These are phyloP conservation scores for Caiman crocodilus DNA, from an alignment of 2,797 vertebrate genomes.

Conservation along the genomic window DNA sequence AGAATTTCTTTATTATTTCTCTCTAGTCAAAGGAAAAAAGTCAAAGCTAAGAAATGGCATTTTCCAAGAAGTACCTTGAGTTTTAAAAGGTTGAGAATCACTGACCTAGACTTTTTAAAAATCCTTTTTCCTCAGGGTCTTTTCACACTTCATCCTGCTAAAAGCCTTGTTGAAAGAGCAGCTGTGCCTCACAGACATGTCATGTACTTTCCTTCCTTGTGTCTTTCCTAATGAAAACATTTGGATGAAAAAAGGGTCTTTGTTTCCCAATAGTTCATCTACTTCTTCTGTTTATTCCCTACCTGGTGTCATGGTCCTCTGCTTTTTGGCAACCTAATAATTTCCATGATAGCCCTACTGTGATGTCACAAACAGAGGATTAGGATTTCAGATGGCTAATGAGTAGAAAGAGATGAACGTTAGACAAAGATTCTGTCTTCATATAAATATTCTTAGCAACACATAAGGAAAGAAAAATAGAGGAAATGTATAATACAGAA, in stretches of 20 bases:
- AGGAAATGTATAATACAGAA: neutral
- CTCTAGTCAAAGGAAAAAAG: too few species aligned
- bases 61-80: too few species aligned
- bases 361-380: slow-evolving; percentile 73
- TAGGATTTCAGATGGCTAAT: slow-evolving; percentile 65
- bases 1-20: too few species aligned
- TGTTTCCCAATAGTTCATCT: slow-evolving; percentile 72
- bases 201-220: slow-evolving; percentile 24
- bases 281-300: slow-evolving; percentile 78
- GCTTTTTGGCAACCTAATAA: slow-evolving; percentile 69
- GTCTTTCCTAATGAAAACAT: slow-evolving; percentile 77
- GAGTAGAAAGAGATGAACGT: slow-evolving; percentile 62
- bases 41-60: too few species aligned
- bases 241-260: slow-evolving; percentile 71
- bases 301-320: slow-evolving; percentile 72
- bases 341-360: slow-evolving; percentile 78
- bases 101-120: neutral
- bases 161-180: slow-evolving; percentile 17
- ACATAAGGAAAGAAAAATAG: slow-evolving; percentile 56
- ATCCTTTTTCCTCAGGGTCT: neutral
- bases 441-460: slow-evolving; percentile 69
- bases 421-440: slow-evolving; percentile 71
- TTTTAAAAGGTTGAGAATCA: too few species aligned
- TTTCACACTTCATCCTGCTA: slow-evolving; percentile 24
- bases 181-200: slow-evolving; percentile 16